These are phyloP conservation scores for Aelia acuminata DNA, from an alignment of 2,888 invertebrate genomes.

Conservation along the genomic window DNA sequence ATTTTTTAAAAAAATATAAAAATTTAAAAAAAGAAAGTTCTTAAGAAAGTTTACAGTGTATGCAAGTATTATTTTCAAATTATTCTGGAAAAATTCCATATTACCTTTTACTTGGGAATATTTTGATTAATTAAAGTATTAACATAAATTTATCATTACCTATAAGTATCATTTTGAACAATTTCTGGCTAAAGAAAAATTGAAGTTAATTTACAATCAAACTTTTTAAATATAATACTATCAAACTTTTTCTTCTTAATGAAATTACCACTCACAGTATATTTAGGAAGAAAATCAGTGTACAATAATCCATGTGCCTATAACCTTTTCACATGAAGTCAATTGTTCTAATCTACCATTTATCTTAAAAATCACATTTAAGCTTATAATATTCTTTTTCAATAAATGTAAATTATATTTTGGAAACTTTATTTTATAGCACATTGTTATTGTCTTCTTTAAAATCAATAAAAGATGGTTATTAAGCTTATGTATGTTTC, in stretches of 20 bases:
- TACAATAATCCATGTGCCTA: slow-evolving; percentile 14
- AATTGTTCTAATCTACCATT: neutral
- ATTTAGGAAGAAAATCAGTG: slow-evolving; percentile 23
- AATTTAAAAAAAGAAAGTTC: too few species aligned
- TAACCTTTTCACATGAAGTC: neutral
- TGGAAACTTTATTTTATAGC: neutral
- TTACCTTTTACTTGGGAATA: neutral
- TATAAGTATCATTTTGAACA: neutral
- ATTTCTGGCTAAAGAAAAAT: neutral
- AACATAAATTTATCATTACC: neutral
- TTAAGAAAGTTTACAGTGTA: too few species aligned
- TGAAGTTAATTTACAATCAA: neutral
- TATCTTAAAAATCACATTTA: slow-evolving; percentile 9
- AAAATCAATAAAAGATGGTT: neutral
- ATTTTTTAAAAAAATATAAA: too few species aligned
- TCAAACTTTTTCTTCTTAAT: neutral
- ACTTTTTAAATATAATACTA: slow-evolving; percentile 1
- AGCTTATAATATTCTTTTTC: neutral
- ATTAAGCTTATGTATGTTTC: neutral
- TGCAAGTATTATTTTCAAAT: too few species aligned
- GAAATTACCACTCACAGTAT: slow-evolving; percentile 38
- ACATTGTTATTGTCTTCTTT: neutral
- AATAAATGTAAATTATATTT: neutral
- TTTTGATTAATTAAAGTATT: neutral
- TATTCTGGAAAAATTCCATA: neutral